Base-by-base conservation (phyloP, 2,888 invertebrate genomes). In the Rotaria socialis region DNA sequence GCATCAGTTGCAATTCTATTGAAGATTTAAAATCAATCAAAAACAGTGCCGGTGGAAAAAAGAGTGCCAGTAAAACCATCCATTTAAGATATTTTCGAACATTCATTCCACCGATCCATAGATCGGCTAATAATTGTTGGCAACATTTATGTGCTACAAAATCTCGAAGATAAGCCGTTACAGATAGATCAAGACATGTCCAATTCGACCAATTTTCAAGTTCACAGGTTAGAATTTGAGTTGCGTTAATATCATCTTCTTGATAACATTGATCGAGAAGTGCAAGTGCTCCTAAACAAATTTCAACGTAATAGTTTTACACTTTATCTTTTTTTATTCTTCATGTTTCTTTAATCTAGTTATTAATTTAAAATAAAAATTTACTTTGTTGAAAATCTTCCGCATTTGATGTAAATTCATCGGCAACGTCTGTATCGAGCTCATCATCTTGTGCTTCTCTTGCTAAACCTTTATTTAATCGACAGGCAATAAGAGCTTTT, bases 381-480 rank as follows among this genome's bases (percentile, higher is more conserved):
- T 58, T 58, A 58, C 58, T 43, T 24, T 80, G 75, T 80, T 80
- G 75, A 80, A 80, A 24, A 75, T 95, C 96, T 92, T 95, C 95
- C 85, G 96, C 96, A 90, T 96, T 96, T 89, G 94, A 94, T 88
- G 95, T 93, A 85, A 97, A 92, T 90, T 97, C 96, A 90, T 97
- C 96, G 89, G 96, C 96, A 85, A 98, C 95, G 91, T 97, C 98
- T 0, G 97, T 96, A 92, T 97, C 97, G 14, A 97, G 94, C 90
- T 97, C 97, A 90, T 98, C 98, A 90, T 97, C 96, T 2, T 97
- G 97, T 0, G 97, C 97, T 90, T 98, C 97, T 88, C 96, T 95
- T 0, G 97, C 97, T 95, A 99, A 96, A 0, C 96, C 96, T 91
- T 97, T 97, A 92, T 96, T 97, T 43, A 99, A 92, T 90, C 97